A percentile compares a stretch with the other conserved stretches of the same genome.
phyloP scores from a whole-genome alignment of 2,797 vertebrate genomes.

The Heteromormyrus szaboi region DNA sequence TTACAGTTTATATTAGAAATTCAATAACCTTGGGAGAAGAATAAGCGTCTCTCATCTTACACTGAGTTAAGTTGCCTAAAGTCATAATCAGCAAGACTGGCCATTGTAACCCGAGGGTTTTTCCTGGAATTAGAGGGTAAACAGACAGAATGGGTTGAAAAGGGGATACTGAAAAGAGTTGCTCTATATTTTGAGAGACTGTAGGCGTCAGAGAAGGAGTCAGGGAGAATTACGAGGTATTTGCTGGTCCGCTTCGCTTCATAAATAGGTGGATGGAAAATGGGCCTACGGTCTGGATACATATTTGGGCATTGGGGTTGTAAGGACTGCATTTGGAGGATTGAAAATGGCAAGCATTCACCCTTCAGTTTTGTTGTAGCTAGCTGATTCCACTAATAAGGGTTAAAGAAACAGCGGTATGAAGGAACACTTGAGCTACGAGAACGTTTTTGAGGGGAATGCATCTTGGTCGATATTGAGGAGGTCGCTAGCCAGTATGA shows the following conservation, averaged over 20 bases:
- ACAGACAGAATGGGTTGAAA: background rate
- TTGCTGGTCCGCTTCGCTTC: background rate
- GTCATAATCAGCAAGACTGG: slow-evolving; percentile 13
- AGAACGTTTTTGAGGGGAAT: background rate
- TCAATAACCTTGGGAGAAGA: slow-evolving; percentile 6
- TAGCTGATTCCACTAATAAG: background rate
- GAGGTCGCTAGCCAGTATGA: background rate
- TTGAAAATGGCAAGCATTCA: background rate
- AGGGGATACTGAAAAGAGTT: background rate
- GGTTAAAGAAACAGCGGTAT: background rate
- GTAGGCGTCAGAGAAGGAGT: background rate
- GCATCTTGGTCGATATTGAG: background rate
- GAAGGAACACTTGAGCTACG: background rate
- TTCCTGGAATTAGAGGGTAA: slow-evolving; percentile 1
- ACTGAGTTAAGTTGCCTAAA: slow-evolving; percentile 21
- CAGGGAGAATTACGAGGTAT: background rate
- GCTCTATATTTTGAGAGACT: background rate
- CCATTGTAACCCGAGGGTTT: background rate
- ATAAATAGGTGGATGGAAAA: background rate
- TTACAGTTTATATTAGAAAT: slow-evolving; percentile 9
- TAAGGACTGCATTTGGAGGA: background rate
- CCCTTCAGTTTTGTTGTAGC: background rate
- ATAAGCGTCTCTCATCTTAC: background rate
- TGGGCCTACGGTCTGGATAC: background rate
- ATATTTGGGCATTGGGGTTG: background rate